Percentiles rank a stretch among this genome's conserved stretches.
These are phyloP conservation scores for Sphyrna mokarran DNA, from an alignment of 2,113 vertebrate species.

Conservation along the genomic window DNA sequence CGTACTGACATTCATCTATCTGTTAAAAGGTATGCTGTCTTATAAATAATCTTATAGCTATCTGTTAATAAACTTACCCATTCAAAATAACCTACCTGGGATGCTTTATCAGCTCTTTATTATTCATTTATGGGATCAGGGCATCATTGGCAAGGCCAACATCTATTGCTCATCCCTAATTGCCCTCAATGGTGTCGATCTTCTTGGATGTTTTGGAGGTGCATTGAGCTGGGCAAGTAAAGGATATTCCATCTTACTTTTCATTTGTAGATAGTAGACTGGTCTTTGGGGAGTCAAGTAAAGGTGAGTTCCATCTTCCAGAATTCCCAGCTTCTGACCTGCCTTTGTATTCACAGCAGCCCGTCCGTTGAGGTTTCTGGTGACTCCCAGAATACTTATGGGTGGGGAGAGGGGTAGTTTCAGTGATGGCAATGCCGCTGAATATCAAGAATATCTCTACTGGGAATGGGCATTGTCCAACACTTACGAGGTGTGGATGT, in stretches of 20 bases:
- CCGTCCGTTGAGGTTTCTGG: not conserved
- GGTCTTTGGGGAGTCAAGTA: not conserved
- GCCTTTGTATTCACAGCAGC: not conserved
- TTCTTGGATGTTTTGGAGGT: not conserved
- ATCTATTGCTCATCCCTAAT: not conserved
- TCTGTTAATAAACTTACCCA: not conserved
- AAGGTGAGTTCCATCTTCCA: not conserved
- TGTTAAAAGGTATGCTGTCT: not conserved
- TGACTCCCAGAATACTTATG: not conserved
- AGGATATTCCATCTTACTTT: not conserved
- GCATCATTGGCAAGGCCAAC: not conserved
- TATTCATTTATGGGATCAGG: not conserved
- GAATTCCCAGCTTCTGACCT: not conserved
- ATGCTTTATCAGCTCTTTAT: not conserved
- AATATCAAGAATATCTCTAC: too few species aligned
- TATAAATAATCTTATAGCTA: not conserved
- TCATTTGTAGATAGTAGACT: not conserved
- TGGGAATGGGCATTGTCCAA: too few species aligned
- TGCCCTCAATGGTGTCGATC: not conserved
- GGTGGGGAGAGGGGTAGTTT: too few species aligned
- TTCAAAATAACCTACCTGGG: not conserved
- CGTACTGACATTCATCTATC: not conserved
- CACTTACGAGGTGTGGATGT: too few species aligned
- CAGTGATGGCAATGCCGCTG: too few species aligned
- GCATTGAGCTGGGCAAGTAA: not conserved